Conservation (phyloP, 2,888 invertebrate genomes). For the Oegoconia quadripuncta region DNA sequence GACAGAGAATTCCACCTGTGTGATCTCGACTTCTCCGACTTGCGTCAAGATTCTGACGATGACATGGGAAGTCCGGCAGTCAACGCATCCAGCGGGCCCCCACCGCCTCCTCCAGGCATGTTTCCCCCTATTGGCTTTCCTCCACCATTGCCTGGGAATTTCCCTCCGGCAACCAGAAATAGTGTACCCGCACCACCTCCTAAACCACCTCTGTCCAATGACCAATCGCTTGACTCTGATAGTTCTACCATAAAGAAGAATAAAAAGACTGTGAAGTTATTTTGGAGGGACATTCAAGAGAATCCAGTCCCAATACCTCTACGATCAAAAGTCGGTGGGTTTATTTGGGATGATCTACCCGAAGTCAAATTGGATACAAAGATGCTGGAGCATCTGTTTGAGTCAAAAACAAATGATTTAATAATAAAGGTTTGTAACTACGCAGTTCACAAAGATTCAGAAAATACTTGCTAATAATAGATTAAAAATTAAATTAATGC, state of each 20-base stretch:
- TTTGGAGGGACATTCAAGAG: conserved; percentile 97
- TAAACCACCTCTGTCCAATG: conserved; percentile 50
- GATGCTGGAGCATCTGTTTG: conserved; percentile 97
- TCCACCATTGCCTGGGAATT: conserved; percentile 73
- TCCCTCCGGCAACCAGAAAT: conserved; percentile 61
- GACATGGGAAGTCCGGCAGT: conserved; percentile 85
- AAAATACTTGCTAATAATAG: not conserved
- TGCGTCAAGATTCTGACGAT: conserved; percentile 92
- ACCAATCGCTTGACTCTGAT: conserved; percentile 61
- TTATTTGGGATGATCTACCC: conserved; percentile 95
- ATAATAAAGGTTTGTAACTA: conserved; percentile 84
- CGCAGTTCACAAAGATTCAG: not conserved
- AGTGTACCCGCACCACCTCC: conserved; percentile 59
- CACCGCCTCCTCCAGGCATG: conserved; percentile 87
- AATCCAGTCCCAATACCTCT: conserved; percentile 77
- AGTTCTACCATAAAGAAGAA: conserved; percentile 85
- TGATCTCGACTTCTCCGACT: conserved; percentile 97
- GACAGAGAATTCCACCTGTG: conserved; percentile 89
- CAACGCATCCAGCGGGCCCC: conserved; percentile 83
- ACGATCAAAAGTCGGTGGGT: conserved; percentile 81
- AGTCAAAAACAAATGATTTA: conserved; percentile 97
- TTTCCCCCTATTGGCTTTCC: conserved; percentile 71
- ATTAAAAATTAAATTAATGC: conserved; percentile 3
- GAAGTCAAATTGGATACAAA: conserved; percentile 93
- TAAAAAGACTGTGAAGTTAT: conserved; percentile 97